These are phyloP conservation scores for Sciurus carolinensis DNA, from an alignment of 2,797 vertebrate genomes.

Conservation along the genomic window DNA sequence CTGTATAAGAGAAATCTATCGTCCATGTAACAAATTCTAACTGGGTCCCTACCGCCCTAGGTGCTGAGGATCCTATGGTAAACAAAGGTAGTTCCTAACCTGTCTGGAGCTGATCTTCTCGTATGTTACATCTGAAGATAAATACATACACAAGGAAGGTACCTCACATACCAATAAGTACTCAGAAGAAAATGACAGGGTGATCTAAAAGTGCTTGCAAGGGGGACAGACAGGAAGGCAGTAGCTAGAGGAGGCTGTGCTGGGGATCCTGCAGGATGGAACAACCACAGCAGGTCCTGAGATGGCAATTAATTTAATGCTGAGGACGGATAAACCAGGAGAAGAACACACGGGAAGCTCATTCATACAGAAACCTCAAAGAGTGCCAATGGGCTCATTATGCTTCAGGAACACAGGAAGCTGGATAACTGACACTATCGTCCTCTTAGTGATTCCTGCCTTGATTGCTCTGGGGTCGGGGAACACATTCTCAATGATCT, in stretches of 20 bases:
- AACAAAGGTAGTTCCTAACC: accelerated
- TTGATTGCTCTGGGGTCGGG: background rate
- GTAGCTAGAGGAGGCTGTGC: background rate
- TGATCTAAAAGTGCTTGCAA: background rate
- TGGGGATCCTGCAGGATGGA: background rate
- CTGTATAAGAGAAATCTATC: background rate
- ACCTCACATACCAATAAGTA: background rate
- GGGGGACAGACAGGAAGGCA: background rate
- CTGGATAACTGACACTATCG: background rate
- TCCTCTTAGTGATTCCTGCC: background rate
- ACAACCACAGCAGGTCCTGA: background rate
- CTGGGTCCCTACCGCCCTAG: background rate
- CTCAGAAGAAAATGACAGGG: constrained; percentile 8
- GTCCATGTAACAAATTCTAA: background rate
- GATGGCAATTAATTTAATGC: background rate
- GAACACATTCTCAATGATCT: background rate
- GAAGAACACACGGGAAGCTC: background rate
- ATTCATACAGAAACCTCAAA: background rate
- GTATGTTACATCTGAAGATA: background rate
- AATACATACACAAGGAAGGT: background rate
- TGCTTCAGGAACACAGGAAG: background rate
- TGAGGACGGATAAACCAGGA: background rate
- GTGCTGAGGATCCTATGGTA: background rate
- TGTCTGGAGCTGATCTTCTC: background rate
- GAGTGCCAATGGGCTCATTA: background rate